A percentile compares a stretch with the other conserved stretches of the same genome.
These are phyloP conservation scores for Bombus impatiens DNA, from an alignment of 1,140 invertebrate species.

Conservation along the genomic window DNA sequence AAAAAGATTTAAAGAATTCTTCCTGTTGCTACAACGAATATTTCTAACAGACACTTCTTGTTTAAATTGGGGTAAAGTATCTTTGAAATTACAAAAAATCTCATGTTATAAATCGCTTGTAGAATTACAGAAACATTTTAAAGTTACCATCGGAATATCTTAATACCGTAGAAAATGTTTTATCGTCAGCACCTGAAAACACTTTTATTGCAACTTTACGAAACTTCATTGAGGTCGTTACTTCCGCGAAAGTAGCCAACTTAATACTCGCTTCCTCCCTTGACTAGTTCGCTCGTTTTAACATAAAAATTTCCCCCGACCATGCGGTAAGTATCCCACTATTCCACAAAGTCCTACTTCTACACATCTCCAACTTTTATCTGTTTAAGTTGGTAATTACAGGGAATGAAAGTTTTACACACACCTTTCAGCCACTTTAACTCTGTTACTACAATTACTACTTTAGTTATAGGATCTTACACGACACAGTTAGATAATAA, in stretches of 20 bases:
- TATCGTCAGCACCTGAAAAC: neutral
- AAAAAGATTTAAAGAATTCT: no score
- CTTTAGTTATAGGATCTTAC: neutral
- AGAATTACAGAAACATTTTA: neutral
- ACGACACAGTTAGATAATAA: neutral
- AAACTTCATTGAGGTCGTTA: slow-evolving; percentile 1
- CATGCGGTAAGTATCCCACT: neutral
- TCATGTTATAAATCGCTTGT: neutral
- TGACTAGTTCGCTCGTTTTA: neutral
- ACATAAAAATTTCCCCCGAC: neutral
- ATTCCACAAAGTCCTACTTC: no score
- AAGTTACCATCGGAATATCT: neutral
- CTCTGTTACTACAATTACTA: neutral
- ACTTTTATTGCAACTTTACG: neutral
- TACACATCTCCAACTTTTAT: no score
- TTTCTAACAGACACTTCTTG: no score
- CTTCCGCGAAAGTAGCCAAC: neutral
- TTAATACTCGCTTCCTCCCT: neutral
- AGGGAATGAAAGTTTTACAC: slow-evolving; percentile 17
- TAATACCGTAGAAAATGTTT: neutral
- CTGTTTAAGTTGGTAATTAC: slow-evolving; percentile 9
- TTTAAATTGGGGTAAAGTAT: no score
- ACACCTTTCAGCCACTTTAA: neutral
- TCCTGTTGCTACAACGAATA: no score
- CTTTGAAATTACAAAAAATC: neutral